Base-by-base conservation (phyloP, 2,888 invertebrate genomes). In the Hofmannophila pseudospretella region DNA sequence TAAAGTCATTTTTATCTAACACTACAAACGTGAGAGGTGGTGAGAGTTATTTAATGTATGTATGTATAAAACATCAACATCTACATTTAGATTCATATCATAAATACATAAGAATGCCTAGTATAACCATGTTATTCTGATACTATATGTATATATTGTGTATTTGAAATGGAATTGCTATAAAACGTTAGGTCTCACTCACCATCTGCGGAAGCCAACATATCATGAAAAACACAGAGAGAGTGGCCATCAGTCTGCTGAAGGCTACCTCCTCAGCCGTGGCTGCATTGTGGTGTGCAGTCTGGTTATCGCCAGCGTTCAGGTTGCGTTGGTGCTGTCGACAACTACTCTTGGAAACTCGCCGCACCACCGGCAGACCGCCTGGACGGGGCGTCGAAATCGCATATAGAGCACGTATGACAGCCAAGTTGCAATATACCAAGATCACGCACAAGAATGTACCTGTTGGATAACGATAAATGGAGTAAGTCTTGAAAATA, bases 171-270 rank as follows among this genome's bases (percentile, higher is more conserved):
- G n/a, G n/a, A n/a, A n/a, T n/a, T n/a, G n/a, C n/a, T n/a, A n/a
- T n/a, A n/a, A n/a, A n/a, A n/a, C n/a, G n/a, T n/a, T n/a, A n/a
- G n/a, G n/a, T n/a, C n/a, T n/a, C n/a, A n/a, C n/a, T n/a, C n/a
- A 96, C 96, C 93, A 96, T 92, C 76, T 95, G 95, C 13, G 96
- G 96, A 80, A 94, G 88, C 96, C 96, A 96, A 76, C 95, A 96
- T 28, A 93, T 79, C 59, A 95, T 92, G 70, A 95, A 96, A 16
- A 94, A 91, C 46, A 95, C 90, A 47, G 95, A 94, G 27, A 96
- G 89, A 34, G 92, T 90, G 1, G 93, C 93, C 96, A 96, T 96
- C 28, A 96, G 88, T 54, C 93, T 90, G 51, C 95, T 94, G 74
- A 96, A 96, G 43, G 94, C 93, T 34, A 94, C 89, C 75, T 96